Percentiles rank a stretch among this genome's conserved stretches.
Conservation (phyloP, 2,888 invertebrate species). For the Alloscopus bannaensis region DNA sequence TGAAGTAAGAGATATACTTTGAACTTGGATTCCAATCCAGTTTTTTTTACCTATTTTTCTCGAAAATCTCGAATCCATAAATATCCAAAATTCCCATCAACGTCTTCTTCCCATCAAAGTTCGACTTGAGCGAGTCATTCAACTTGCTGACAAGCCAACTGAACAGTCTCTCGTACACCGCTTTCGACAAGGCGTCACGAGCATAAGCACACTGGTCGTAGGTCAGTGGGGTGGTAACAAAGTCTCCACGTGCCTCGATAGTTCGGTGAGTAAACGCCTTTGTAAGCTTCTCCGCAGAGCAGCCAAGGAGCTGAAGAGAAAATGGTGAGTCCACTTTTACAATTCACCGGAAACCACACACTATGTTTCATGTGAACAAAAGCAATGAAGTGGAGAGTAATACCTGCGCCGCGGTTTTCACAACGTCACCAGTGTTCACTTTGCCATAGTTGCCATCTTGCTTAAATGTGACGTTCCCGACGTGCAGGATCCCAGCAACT, state of each 20-base stretch:
- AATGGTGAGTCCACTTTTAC: neutral
- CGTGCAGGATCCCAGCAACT: constrained; percentile 88
- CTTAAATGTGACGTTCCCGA: constrained; percentile 90
- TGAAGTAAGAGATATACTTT: neutral
- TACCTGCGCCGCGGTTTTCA: constrained; percentile 83
- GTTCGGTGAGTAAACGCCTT: constrained; percentile 88
- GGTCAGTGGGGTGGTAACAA: constrained; percentile 87
- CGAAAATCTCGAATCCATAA: constrained; percentile 96
- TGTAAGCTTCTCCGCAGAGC: constrained; percentile 81
- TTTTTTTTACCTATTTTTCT: constrained; percentile 83
- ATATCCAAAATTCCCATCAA: constrained; percentile 95
- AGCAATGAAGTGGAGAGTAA: too few relatives aligned
- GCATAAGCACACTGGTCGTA: constrained; percentile 90
- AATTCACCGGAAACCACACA: neutral
- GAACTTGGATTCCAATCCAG: neutral
- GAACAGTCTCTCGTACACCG: constrained; percentile 92
- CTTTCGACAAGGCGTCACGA: constrained; percentile 92
- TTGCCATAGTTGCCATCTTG: constrained; percentile 84
- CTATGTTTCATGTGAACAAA: neutral
- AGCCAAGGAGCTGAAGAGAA: constrained; percentile 83
- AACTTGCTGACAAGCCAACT: constrained; percentile 91
- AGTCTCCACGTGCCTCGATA: constrained; percentile 89
- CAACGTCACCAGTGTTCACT: constrained; percentile 81
- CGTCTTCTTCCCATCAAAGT: constrained; percentile 79
- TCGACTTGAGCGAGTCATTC: constrained; percentile 84